These are phyloP conservation scores for Thamnophis elegans DNA, from an alignment of 2,797 vertebrate genomes.

Conservation along the genomic window DNA sequence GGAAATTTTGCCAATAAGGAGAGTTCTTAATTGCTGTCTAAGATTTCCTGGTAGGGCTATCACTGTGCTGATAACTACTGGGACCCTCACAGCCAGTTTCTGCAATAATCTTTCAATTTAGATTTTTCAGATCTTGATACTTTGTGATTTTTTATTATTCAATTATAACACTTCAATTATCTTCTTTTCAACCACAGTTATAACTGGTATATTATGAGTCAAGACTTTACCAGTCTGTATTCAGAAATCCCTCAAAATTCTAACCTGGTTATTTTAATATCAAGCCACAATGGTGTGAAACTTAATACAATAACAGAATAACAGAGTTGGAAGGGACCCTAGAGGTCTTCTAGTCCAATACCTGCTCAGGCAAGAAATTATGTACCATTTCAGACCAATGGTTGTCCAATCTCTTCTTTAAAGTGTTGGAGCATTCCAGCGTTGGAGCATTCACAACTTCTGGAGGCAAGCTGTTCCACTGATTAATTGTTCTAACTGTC, in stretches of 20 bases:
- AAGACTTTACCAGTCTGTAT: background rate
- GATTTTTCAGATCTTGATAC: background rate
- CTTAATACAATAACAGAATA: background rate
- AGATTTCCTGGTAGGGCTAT: background rate
- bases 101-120: background rate
- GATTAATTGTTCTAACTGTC: background rate
- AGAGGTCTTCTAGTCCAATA: background rate
- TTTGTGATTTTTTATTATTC: background rate
- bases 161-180: background rate
- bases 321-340: background rate
- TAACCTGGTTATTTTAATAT: background rate
- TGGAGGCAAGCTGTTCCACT: background rate
- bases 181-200: background rate
- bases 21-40: background rate
- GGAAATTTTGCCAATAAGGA: background rate
- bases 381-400: background rate
- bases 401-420: background rate
- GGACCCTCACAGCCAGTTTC: background rate
- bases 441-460: no score
- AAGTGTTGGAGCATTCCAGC: no score
- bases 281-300: background rate
- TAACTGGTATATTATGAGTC: background rate
- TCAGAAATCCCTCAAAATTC: background rate
- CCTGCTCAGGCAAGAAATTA: background rate
- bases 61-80: background rate